phyloP scores from a whole-genome alignment of 2,888 invertebrate species.

The Ectemnius continuus region DNA sequence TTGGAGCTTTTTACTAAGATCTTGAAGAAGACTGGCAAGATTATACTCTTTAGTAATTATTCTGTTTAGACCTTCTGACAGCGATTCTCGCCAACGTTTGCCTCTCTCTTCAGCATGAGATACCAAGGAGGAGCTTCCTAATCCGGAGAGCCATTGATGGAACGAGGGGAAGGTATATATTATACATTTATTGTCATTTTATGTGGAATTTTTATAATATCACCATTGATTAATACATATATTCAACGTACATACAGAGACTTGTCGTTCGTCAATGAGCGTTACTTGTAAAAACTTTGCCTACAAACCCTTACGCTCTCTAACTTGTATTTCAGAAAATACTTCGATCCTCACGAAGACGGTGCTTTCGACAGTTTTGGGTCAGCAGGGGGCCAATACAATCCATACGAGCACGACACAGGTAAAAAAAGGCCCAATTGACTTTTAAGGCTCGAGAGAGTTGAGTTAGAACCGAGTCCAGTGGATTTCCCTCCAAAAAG shows the following conservation, averaged over 20 bases:
- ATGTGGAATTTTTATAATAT: neutral
- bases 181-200: neutral
- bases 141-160: constrained; percentile 75
- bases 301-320: no score
- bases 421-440: constrained; percentile 61
- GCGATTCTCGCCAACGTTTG: constrained; percentile 65
- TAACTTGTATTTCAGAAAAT: constrained; percentile 64
- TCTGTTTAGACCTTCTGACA: constrained; percentile 65
- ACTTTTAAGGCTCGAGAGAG: no score
- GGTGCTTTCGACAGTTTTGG: constrained; percentile 70
- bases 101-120: constrained; percentile 62
- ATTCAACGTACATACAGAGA: no score
- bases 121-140: constrained; percentile 66
- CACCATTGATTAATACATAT: neutral
- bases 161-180: constrained; percentile 71
- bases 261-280: no score
- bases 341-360: constrained; percentile 70
- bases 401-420: constrained; percentile 74
- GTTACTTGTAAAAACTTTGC: no score
- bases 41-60: constrained; percentile 20
- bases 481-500: no score
- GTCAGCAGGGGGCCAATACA: constrained; percentile 71
- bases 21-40: neutral
- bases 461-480: no score
- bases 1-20: constrained; percentile 17